Conservation (phyloP, 2,888 invertebrate species). For the Fissipunctia ypsillon region DNA sequence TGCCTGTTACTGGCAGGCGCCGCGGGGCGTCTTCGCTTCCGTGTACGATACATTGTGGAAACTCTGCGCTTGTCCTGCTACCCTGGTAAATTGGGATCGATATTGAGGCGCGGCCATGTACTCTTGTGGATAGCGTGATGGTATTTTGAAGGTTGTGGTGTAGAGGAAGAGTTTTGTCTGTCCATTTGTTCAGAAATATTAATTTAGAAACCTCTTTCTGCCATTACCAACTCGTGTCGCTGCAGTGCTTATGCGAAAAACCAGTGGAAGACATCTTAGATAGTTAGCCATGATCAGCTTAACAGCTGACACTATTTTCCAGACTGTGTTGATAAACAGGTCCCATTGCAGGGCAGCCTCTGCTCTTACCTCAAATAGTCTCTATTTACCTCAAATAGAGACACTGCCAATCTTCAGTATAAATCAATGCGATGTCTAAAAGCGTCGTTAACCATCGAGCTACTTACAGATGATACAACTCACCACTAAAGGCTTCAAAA, state of each 20-base stretch:
- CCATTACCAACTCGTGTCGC: neutral
- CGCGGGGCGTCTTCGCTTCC: conserved; percentile 77
- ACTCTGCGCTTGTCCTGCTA: conserved; percentile 72
- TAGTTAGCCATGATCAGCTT: neutral
- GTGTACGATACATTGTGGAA: conserved; percentile 71
- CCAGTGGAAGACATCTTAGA: neutral
- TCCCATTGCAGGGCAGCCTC: neutral
- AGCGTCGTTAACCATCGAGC: conserved; percentile 19
- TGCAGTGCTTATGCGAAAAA: neutral
- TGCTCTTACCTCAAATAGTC: neutral
- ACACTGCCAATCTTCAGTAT: neutral
- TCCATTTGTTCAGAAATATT: conserved; percentile 8
- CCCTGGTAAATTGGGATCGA: conserved; percentile 74
- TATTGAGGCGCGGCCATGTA: conserved; percentile 68
- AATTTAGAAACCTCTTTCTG: neutral
- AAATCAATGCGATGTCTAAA: neutral
- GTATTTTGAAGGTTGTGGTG: conserved; percentile 59
- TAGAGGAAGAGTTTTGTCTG: conserved; percentile 18
- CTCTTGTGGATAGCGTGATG: conserved; percentile 66
- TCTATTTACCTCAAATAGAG: neutral
- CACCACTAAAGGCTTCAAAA: conserved; percentile 41
- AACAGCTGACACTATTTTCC: neutral
- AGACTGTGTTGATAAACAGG: neutral
- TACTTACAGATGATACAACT: conserved; percentile 22
- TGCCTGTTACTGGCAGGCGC: conserved; percentile 80